phyloP scores from a whole-genome alignment of 1,140 invertebrate species.

The Choristoneura fumiferana region DNA sequence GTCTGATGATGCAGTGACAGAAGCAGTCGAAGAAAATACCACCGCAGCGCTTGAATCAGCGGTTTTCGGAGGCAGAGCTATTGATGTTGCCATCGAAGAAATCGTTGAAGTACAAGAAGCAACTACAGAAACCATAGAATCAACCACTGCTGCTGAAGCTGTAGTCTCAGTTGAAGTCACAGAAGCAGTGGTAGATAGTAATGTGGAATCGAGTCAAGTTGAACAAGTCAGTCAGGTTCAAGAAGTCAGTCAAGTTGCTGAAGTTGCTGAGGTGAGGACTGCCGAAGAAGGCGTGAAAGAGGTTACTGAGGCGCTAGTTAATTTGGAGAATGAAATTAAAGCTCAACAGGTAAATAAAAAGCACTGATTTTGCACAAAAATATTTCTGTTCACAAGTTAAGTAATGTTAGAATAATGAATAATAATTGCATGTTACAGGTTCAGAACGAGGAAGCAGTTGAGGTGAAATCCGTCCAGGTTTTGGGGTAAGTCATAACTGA shows the following conservation, averaged over 20 bases:
- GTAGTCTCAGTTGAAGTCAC: neutral
- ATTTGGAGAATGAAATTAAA: conserved; percentile 45
- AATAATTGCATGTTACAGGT: conserved; percentile 22
- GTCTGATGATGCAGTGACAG: conserved; percentile 6
- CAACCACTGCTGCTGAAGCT: conserved; percentile 20
- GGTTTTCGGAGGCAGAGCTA: neutral
- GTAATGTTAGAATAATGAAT: no score
- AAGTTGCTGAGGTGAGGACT: conserved; percentile 29
- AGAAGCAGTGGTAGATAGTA: conserved; percentile 19
- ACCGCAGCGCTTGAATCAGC: conserved; percentile 2
- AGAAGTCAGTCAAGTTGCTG: conserved; percentile 18
- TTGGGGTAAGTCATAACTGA: conserved; percentile 37
- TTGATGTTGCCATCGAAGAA: conserved; percentile 5
- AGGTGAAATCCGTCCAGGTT: conserved; percentile 20
- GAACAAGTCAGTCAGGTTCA: neutral
- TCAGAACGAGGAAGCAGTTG: conserved; percentile 23
- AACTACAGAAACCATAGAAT: conserved; percentile 17
- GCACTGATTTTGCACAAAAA: neutral
- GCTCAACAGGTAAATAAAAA: conserved; percentile 37
- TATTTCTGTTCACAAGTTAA: neutral
- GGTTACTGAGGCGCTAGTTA: conserved; percentile 43
- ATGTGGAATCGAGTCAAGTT: neutral
- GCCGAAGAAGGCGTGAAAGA: conserved; percentile 36
- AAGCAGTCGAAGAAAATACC: conserved; percentile 10
- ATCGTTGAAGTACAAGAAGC: conserved; percentile 13